Percentiles rank a stretch among this genome's conserved stretches.
Conservation (phyloP, 2,113 vertebrate genomes). For the Pseudopodoces humilis region DNA sequence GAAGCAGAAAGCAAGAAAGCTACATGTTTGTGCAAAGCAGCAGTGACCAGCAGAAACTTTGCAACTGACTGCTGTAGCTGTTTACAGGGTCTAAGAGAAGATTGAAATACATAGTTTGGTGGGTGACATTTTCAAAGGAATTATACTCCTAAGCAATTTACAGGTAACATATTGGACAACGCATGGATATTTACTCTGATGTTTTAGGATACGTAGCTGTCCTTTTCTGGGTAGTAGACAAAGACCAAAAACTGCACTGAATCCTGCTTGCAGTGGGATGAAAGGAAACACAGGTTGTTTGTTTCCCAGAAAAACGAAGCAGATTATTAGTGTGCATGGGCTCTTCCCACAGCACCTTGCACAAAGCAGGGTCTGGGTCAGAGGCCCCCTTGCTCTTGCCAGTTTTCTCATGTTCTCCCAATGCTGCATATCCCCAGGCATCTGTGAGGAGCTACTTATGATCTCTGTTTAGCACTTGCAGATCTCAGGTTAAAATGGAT, state of each 20-base stretch:
- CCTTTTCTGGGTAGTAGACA: not conserved
- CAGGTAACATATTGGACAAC: not conserved
- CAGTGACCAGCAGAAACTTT: not conserved
- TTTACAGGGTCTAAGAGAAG: not conserved
- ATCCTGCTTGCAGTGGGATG: not conserved
- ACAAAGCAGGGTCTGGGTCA: not conserved
- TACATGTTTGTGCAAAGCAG: not conserved
- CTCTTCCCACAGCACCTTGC: not conserved
- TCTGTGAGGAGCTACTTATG: not conserved
- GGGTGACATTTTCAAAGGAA: not conserved
- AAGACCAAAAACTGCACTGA: not conserved
- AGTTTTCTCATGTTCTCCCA: not conserved
- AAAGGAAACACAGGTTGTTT: not conserved
- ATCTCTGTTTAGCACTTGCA: not conserved
- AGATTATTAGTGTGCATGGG: not conserved
- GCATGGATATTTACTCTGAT: not conserved
- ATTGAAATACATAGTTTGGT: not conserved
- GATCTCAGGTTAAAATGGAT: not conserved
- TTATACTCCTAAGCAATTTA: not conserved
- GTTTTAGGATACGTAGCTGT: accelerated
- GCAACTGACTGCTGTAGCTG: not conserved
- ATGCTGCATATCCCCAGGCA: not conserved
- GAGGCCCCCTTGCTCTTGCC: accelerated
- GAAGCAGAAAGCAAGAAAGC: not conserved
- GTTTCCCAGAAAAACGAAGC: not conserved